Conservation (phyloP, 2,888 invertebrate genomes). For the Brachyopa scutellaris region DNA sequence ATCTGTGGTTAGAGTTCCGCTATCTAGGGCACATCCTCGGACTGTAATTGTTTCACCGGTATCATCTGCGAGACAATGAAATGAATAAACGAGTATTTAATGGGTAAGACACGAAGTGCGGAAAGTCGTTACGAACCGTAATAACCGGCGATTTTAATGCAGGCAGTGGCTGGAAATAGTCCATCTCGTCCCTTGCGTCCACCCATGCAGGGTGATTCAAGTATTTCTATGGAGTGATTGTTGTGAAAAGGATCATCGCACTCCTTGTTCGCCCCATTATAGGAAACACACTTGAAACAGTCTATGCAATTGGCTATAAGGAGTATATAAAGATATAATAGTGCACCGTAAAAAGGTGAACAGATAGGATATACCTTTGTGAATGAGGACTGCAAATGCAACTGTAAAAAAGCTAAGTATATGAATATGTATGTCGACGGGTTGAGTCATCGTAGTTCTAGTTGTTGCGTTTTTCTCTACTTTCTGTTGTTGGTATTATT, state of each 20-base stretch:
- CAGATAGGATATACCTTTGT: slow-evolving; percentile 73
- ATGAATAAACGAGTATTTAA: too few species aligned
- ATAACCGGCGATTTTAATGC: slow-evolving; percentile 96
- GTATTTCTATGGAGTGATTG: slow-evolving; percentile 91
- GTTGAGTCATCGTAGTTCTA: slow-evolving; percentile 72
- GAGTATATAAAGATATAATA: too few species aligned
- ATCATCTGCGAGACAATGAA: slow-evolving; percentile 88
- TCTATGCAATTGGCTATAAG: slow-evolving; percentile 88
- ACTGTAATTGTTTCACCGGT: slow-evolving; percentile 91
- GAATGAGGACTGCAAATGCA: slow-evolving; percentile 72
- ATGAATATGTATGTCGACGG: slow-evolving; percentile 73
- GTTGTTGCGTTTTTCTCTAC: slow-evolving; percentile 16
- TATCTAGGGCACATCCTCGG: slow-evolving; percentile 97
- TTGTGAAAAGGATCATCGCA: slow-evolving; percentile 99
- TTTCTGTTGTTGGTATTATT: not conserved
- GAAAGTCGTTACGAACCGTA: slow-evolving; percentile 85
- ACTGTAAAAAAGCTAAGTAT: slow-evolving; percentile 73
- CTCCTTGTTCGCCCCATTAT: slow-evolving; percentile 91
- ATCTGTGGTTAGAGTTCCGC: slow-evolving; percentile 96
- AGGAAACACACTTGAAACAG: slow-evolving; percentile 98
- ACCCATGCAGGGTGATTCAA: slow-evolving; percentile 96
- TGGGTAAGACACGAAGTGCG: not conserved
- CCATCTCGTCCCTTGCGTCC: slow-evolving; percentile 96
- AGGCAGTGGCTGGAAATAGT: slow-evolving; percentile 97
- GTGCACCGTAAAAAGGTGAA: too few species aligned